A percentile compares a stretch with the other conserved stretches of the same genome.
Evolutionary conservation across 2,113 vertebrate species (phyloP).

Genomic region (Dasyurus viverrinus): DNA sequence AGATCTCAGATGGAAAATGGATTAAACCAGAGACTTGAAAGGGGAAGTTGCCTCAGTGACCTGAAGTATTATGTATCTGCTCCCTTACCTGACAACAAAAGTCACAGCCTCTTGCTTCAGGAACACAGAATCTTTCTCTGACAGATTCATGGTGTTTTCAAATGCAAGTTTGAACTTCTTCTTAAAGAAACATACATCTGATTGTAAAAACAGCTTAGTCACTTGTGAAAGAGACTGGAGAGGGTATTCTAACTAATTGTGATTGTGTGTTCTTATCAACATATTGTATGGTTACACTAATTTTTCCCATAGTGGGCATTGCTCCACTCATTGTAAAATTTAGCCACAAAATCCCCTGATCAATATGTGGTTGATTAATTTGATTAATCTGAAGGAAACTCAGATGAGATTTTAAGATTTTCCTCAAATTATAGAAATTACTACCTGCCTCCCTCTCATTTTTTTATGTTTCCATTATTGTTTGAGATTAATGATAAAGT

Average conservation of each 20-base stretch:
- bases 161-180: neutral
- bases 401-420: constrained; percentile 42
- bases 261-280: constrained; percentile 28
- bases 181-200: neutral
- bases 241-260: neutral
- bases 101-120: neutral
- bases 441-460: neutral
- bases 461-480: constrained; percentile 32
- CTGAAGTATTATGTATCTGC: neutral
- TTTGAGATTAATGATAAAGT: constrained; percentile 52
- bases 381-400: constrained; percentile 7
- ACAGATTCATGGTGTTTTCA: neutral
- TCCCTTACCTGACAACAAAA: constrained; percentile 5
- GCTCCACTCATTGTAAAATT: neutral
- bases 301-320: neutral
- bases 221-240: neutral
- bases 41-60: neutral
- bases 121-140: neutral
- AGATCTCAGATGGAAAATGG: neutral
- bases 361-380: neutral
- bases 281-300: constrained; percentile 28
- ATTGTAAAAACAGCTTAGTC: constrained; percentile 33
- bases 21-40: neutral
- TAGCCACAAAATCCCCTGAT: neutral
- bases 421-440: constrained; percentile 4